Percentiles rank a stretch among this genome's conserved stretches.
Evolutionary conservation across 2,888 invertebrate genomes (phyloP).

Genomic region (Melinaea menophilus): DNA sequence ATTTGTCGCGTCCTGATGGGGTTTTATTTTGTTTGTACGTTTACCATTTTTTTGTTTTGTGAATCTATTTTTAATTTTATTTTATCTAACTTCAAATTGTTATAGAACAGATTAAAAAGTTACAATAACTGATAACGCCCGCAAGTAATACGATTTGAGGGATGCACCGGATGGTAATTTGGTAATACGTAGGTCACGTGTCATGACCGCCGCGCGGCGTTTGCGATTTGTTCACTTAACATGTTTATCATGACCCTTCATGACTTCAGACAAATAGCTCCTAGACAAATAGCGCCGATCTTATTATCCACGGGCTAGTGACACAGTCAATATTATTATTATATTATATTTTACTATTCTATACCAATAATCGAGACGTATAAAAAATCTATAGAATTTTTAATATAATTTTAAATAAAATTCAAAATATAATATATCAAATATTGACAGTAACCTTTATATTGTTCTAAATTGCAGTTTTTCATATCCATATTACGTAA

Average conservation of each 20-base stretch:
- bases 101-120: slow-evolving; percentile 17
- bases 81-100: slow-evolving; percentile 26
- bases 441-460: too few relatives aligned
- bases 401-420: too few relatives aligned
- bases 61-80: slow-evolving; percentile 31
- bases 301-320: slow-evolving; percentile 17
- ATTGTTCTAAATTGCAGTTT: too few relatives aligned
- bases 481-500: too few relatives aligned
- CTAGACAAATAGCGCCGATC: slow-evolving; percentile 47
- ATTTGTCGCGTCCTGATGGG: slow-evolving; percentile 78
- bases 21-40: slow-evolving; percentile 74
- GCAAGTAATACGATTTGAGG: slow-evolving; percentile 57
- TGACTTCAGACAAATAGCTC: slow-evolving; percentile 52
- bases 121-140: slow-evolving; percentile 46
- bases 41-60: slow-evolving; percentile 51
- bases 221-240: slow-evolving; percentile 71
- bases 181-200: slow-evolving; percentile 68
- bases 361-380: too few relatives aligned
- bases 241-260: slow-evolving; percentile 52
- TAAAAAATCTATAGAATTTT: too few relatives aligned
- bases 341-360: too few relatives aligned
- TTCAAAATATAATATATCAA: too few relatives aligned
- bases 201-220: slow-evolving; percentile 60
- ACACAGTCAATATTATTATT: not conserved
- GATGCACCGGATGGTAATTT: slow-evolving; percentile 68